Conservation (phyloP, 2,113 vertebrate genomes). For the Phalacrocorax brasilianus region DNA sequence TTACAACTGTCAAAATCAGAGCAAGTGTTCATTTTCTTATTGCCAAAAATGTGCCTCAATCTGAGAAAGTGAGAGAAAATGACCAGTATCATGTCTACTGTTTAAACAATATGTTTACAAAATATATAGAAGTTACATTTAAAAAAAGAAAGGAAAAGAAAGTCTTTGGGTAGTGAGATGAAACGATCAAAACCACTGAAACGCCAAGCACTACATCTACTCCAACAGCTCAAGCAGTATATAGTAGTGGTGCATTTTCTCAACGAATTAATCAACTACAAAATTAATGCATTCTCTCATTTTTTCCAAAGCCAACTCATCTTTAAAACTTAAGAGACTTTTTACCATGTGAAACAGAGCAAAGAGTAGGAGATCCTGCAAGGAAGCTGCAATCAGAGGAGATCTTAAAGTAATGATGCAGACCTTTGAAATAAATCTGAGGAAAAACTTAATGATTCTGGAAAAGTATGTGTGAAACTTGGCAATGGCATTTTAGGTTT, state of each 20-base stretch:
- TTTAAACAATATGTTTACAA: slow-evolving; percentile 38
- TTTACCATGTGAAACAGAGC: background rate
- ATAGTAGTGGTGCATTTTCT: background rate
- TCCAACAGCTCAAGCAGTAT: background rate
- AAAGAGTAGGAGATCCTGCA: background rate
- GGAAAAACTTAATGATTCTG: background rate
- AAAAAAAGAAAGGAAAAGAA: background rate
- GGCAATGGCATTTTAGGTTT: background rate
- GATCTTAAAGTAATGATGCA: background rate
- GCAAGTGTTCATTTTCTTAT: slow-evolving; percentile 20
- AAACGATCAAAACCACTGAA: slow-evolving; percentile 7
- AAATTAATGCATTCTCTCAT: background rate
- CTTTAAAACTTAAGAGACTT: background rate
- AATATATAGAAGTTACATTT: background rate
- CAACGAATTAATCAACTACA: background rate
- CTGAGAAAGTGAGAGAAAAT: slow-evolving; percentile 5
- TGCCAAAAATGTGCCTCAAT: background rate
- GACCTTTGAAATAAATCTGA: background rate
- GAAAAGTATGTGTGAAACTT: background rate
- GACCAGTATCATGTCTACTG: background rate
- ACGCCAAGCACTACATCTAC: background rate
- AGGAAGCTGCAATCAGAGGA: background rate
- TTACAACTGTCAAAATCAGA: background rate
- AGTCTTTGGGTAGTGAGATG: background rate
- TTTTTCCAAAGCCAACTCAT: background rate